Evolutionary conservation across 2,797 vertebrate species (phyloP), one percentile per base, ranked within the genome.

Genomic region (Coregonus suidteri): DNA sequence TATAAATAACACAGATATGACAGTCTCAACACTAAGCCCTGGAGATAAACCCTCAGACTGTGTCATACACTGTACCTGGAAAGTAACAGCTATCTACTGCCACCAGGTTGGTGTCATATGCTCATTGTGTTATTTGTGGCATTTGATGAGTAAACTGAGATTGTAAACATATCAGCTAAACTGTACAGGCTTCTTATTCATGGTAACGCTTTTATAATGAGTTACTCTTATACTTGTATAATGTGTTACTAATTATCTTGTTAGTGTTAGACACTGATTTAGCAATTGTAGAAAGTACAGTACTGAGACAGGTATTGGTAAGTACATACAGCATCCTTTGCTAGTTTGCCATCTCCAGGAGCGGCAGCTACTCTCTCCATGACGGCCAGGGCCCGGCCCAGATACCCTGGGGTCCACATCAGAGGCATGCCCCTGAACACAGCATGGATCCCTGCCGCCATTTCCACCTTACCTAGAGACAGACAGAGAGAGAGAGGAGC

Each of bases 341-440:
- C 94, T 71, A 99, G 89, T 87, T 94, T 96, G 62, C 91, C 52
- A 4, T 96, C 93, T 31, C 59, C 93, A 18, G 94, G 80, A 30
- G 91, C 88, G 4, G 90, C 85, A 30, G 90, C 88, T 64, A 93
- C 95, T 0, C 77, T 89, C 83, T 98, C 95, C 95, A 99, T 97
- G 79, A 98, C 93, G n/a, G 87, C 89, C 80, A 99, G 91, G 1
- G 95, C 95, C 91, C 93, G 92, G 69, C 87, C 86, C n/a, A 99
- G 87, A 88, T 98, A 99, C 3, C 98, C 98, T 0, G 92, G 93
- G 4, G 78, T 95, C 98, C 98, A 99, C 67, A 93, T 92, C 51
- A 99, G 92, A 37, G 98, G 98, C 96, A 96, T 96, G 62, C 95
- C 85, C 75, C 92, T 94, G 84, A 97, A 99, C 4, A 98, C 96